Base-by-base conservation (phyloP, 2,797 vertebrate species). In the Telmatherina bonti region DNA sequence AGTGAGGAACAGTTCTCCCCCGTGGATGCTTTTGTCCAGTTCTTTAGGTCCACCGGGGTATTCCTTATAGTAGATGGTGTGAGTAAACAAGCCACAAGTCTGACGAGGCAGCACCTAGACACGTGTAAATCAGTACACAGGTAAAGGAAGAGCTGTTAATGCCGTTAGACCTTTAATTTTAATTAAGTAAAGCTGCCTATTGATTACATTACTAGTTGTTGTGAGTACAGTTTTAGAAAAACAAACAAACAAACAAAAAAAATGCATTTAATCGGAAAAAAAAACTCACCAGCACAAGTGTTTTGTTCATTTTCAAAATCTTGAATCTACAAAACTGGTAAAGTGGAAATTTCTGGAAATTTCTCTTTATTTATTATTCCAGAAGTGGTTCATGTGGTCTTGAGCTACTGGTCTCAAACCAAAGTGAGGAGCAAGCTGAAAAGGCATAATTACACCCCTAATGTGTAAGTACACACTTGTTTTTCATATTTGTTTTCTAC, bases 21-120 rank as follows among this genome's bases (percentile, higher is more conserved):
- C 98, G 87, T 64, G 91, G 86, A 99, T 98, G 79, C 98, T 99
- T 93, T 96, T 97, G 93, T 99, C 97, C 93, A 99, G 87, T 89
- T 99, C 98, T 79, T 96, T 97, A 58, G 97, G 95, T 38, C 98
- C 97, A 9, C 97, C 97, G 6, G 98, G 97, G 76, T 99, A 99
- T 73, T 99, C 97, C 91, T 97, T 97, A 91, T 99, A 98, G 95
- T 98, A 99, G 93, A 99, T 99, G 68, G 97, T 99, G 85, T 99
- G 98, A 35, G 98, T 99, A 89, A 99, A 99, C 86, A 99, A 92
- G 76, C 97, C 98, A 78, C 97, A 99, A 18, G 97, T 99, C 93
- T 99, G 98, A 54, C 97, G 96, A 79, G 98, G 97, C 76, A 99
- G 95, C 72, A 99, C 98, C 97, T 99, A 85, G 72, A 70, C 67